A percentile compares a stretch with the other conserved stretches of the same genome.
These are phyloP conservation scores for Ectobius pallidus DNA, from an alignment of 2,888 invertebrate genomes.

Conservation along the genomic window DNA sequence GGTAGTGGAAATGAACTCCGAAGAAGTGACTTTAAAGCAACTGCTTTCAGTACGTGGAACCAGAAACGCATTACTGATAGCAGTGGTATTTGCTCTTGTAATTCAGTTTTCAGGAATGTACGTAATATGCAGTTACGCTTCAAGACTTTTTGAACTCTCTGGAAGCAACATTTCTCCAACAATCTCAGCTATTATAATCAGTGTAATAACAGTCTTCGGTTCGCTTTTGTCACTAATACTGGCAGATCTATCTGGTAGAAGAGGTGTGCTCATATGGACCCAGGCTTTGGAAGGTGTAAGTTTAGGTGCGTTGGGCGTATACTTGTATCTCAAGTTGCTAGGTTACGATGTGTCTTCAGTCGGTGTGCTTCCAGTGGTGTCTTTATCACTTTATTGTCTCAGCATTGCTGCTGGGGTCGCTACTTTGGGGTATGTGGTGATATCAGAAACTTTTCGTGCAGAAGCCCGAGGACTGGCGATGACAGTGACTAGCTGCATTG, in stretches of 20 bases:
- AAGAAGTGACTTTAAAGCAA: slow-evolving; percentile 41
- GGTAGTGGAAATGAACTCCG: background rate
- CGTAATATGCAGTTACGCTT: slow-evolving; percentile 53
- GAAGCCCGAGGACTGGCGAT: slow-evolving; percentile 30
- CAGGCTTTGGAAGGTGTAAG: slow-evolving; percentile 50
- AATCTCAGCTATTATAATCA: slow-evolving; percentile 55
- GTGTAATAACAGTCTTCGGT: slow-evolving; percentile 52
- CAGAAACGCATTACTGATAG: background rate
- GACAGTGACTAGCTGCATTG: slow-evolving; percentile 41
- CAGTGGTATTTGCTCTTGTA: background rate
- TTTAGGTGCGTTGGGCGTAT: slow-evolving; percentile 49
- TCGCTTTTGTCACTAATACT: slow-evolving; percentile 48
- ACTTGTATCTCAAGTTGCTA: slow-evolving; percentile 46
- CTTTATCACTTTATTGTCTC: slow-evolving; percentile 27
- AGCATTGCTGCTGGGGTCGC: slow-evolving; percentile 27
- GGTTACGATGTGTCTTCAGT: slow-evolving; percentile 28
- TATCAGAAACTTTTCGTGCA: slow-evolving; percentile 35
- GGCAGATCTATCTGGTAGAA: slow-evolving; percentile 56
- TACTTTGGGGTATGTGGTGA: slow-evolving; percentile 30
- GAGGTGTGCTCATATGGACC: slow-evolving; percentile 55
- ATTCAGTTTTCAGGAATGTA: slow-evolving; percentile 53
- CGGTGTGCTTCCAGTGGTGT: slow-evolving; percentile 31
- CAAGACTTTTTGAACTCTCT: slow-evolving; percentile 50
- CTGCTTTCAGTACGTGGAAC: background rate
- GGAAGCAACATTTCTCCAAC: slow-evolving; percentile 48